Conservation (phyloP, 2,888 invertebrate species). For the Leucoptera coffeella region DNA sequence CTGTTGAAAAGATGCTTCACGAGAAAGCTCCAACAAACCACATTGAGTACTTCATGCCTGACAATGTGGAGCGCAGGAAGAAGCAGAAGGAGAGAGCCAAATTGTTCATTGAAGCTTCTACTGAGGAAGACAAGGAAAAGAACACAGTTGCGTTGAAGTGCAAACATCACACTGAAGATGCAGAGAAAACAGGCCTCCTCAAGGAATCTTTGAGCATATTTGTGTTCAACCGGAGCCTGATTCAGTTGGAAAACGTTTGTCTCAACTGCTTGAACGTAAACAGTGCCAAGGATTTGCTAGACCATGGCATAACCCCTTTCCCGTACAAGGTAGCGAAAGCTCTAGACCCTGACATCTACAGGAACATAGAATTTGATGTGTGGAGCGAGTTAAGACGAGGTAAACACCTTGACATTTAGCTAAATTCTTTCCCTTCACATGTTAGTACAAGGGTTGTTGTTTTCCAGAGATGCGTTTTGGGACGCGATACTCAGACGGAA, state of each 20-base stretch:
- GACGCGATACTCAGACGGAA: slow-evolving; percentile 38
- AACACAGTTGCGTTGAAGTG: slow-evolving; percentile 37
- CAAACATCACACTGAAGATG: slow-evolving; percentile 35
- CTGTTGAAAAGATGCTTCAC: slow-evolving; percentile 71
- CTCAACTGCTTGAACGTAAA: slow-evolving; percentile 40
- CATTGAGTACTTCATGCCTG: slow-evolving; percentile 44
- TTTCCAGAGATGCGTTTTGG: slow-evolving; percentile 42
- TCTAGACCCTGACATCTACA: slow-evolving; percentile 79
- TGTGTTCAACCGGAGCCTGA: slow-evolving; percentile 38
- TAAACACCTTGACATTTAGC: slow-evolving; percentile 16
- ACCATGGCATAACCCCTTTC: slow-evolving; percentile 71
- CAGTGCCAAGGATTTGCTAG: slow-evolving; percentile 39
- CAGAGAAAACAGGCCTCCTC: slow-evolving; percentile 28
- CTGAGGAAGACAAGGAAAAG: slow-evolving; percentile 25
- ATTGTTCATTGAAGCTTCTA: slow-evolving; percentile 31
- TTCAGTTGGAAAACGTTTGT: slow-evolving; percentile 41
- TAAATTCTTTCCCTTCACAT: neutral
- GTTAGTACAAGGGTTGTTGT: slow-evolving; percentile 7
- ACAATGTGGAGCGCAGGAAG: slow-evolving; percentile 33
- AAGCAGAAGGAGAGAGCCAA: slow-evolving; percentile 37
- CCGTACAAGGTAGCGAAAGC: slow-evolving; percentile 93
- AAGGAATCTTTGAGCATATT: slow-evolving; percentile 43
- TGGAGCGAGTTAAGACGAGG: slow-evolving; percentile 83
- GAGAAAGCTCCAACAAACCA: slow-evolving; percentile 39
- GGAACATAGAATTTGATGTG: slow-evolving; percentile 89